Conservation (phyloP, 2,888 invertebrate species). For the Taenaris catops region DNA sequence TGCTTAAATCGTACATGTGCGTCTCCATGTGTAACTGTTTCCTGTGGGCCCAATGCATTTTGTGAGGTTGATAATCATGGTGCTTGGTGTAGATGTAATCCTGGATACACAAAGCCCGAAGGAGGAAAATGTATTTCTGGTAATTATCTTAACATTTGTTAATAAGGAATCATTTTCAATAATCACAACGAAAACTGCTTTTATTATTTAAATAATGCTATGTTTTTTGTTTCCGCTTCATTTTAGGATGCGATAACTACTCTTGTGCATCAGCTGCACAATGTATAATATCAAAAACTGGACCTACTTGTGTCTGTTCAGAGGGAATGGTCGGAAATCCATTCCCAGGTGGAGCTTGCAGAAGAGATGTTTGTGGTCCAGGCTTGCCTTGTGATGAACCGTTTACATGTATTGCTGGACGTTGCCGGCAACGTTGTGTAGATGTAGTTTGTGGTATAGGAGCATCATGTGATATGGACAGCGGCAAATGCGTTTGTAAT, state of each 20-base stretch:
- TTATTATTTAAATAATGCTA: no score
- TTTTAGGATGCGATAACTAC: conserved; percentile 86
- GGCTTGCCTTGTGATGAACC: conserved; percentile 88
- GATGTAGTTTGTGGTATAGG: conserved; percentile 93
- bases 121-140: conserved; percentile 92
- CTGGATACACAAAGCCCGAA: conserved; percentile 88
- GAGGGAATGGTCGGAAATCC: conserved; percentile 94
- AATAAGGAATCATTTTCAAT: no score
- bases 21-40: conserved; percentile 88
- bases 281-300: conserved; percentile 90
- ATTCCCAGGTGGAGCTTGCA: conserved; percentile 93
- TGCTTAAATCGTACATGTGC: conserved; percentile 89
- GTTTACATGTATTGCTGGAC: conserved; percentile 90
- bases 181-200: no score
- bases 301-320: conserved; percentile 93
- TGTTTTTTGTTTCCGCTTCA: no score
- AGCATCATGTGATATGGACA: conserved; percentile 89
- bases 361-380: conserved; percentile 89
- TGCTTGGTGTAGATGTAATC: conserved; percentile 92
- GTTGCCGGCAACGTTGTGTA: conserved; percentile 94
- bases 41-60: conserved; percentile 91
- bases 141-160: conserved; percentile 59
- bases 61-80: conserved; percentile 94
- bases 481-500: conserved; percentile 92
- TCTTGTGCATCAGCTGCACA: conserved; percentile 91